These are phyloP conservation scores for Molossus molossus DNA, from an alignment of 2,797 vertebrate genomes.

Conservation along the genomic window DNA sequence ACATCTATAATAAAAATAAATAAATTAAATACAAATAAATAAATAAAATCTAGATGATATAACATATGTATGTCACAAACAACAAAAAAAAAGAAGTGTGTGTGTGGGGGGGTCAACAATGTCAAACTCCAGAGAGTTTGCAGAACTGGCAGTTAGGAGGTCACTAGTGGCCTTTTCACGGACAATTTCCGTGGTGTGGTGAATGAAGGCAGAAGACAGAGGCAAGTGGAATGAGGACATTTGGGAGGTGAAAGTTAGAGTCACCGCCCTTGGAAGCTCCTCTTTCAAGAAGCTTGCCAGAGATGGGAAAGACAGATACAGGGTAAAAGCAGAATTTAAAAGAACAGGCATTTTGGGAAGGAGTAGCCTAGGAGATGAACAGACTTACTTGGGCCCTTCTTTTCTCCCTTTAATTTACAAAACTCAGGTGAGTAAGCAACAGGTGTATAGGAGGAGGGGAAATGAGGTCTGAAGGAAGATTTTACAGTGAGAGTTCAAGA, in stretches of 20 bases:
- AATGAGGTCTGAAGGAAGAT: neutral
- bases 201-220: neutral
- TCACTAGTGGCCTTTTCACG: neutral
- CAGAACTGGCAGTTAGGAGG: neutral
- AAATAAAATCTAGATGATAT: too few species aligned
- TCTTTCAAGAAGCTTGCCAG: neutral
- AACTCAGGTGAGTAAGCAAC: neutral
- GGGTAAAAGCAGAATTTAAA: neutral
- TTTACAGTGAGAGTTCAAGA: neutral
- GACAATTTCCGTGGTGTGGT: neutral
- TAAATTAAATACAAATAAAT: too few species aligned
- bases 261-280: neutral
- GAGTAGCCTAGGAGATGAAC: neutral
- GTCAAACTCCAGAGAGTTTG: neutral
- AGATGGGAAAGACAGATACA: neutral
- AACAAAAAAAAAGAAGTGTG: too few species aligned
- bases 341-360: neutral
- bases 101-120: neutral
- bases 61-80: too few species aligned
- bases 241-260: neutral
- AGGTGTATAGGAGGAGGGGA: neutral
- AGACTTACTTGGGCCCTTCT: neutral
- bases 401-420: slow-evolving; percentile 22
- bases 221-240: neutral
- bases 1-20: too few species aligned